These are phyloP conservation scores for Clanis bilineata DNA, from an alignment of 2,888 invertebrate genomes.

Conservation along the genomic window DNA sequence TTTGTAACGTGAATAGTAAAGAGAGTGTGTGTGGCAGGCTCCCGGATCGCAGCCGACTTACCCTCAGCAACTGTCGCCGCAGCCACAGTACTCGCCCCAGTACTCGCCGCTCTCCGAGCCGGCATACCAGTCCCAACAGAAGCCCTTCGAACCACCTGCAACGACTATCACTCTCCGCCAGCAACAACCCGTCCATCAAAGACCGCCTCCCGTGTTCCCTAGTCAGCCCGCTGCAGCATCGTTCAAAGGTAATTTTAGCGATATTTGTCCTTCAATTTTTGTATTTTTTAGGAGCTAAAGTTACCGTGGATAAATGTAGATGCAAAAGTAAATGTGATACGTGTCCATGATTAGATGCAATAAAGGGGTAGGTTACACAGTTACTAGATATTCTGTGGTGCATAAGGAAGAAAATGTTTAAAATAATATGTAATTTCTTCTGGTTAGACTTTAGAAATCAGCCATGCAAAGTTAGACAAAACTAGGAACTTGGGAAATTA, in stretches of 20 bases:
- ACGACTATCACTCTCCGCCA: constrained; percentile 87
- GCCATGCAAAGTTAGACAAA: too few species aligned
- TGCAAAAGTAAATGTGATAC: too few species aligned
- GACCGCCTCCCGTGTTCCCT: constrained; percentile 87
- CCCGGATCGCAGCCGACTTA: constrained; percentile 37
- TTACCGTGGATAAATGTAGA: too few species aligned
- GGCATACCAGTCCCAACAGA: constrained; percentile 83
- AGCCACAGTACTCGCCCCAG: constrained; percentile 48
- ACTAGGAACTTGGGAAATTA: too few species aligned
- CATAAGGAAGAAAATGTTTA: too few species aligned
- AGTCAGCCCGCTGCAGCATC: constrained; percentile 91
- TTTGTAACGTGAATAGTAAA: not conserved
- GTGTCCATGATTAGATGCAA: too few species aligned
- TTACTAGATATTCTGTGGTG: too few species aligned
- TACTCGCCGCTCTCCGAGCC: constrained; percentile 58
- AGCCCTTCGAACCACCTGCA: constrained; percentile 84
- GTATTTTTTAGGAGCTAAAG: too few species aligned
- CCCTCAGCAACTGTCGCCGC: constrained; percentile 35
- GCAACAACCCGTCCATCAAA: constrained; percentile 88
- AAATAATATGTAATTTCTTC: too few species aligned
- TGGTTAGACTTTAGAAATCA: not conserved
- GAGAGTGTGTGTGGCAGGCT: not conserved
- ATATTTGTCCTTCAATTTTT: not conserved
- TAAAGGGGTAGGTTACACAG: too few species aligned
- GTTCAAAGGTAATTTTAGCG: constrained; percentile 78